Conservation (phyloP, 2,797 vertebrate species). For the Sphenodon punctatus region DNA sequence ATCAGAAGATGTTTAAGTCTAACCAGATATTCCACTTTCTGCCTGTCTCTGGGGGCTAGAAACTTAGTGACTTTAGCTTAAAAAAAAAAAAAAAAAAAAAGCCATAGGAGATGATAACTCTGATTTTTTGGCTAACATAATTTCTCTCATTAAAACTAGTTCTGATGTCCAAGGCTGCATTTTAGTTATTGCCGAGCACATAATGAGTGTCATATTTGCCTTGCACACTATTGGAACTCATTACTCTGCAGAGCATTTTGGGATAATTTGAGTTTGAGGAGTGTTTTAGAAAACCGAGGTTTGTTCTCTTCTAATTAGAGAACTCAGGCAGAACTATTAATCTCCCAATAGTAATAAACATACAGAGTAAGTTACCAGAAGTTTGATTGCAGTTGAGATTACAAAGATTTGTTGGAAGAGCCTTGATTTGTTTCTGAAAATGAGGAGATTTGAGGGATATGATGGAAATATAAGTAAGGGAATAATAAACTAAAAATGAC, state of each 20-base stretch:
- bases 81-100: too few relatives aligned
- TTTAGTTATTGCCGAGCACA: neutral
- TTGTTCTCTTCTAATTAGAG: slow-evolving; percentile 34
- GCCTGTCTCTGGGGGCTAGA: neutral
- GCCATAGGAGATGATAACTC: neutral
- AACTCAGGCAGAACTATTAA: slow-evolving; percentile 25
- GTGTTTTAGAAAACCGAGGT: slow-evolving; percentile 24
- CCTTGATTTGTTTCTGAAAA: slow-evolving; percentile 40
- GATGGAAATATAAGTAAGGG: slow-evolving; percentile 5
- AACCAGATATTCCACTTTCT: neutral
- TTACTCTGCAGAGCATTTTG: slow-evolving; percentile 12
- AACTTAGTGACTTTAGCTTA: too few relatives aligned
- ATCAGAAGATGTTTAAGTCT: slow-evolving; percentile 16
- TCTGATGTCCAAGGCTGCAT: neutral
- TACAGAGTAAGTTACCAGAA: slow-evolving; percentile 4
- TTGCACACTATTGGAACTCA: slow-evolving; percentile 1
- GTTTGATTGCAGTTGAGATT: slow-evolving; percentile 28
- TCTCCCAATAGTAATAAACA: slow-evolving; percentile 21
- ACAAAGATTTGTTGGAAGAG: slow-evolving; percentile 43
- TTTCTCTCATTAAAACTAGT: neutral
- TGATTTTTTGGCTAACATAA: neutral
- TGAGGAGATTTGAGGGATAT: slow-evolving; percentile 5
- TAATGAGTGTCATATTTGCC: neutral
- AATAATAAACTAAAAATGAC: neutral
- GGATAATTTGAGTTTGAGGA: slow-evolving; percentile 37